Evolutionary conservation across 2,113 vertebrate genomes (phyloP), one percentile per base, ranked within the genome.

Genomic region (Percina caprodes): DNA sequence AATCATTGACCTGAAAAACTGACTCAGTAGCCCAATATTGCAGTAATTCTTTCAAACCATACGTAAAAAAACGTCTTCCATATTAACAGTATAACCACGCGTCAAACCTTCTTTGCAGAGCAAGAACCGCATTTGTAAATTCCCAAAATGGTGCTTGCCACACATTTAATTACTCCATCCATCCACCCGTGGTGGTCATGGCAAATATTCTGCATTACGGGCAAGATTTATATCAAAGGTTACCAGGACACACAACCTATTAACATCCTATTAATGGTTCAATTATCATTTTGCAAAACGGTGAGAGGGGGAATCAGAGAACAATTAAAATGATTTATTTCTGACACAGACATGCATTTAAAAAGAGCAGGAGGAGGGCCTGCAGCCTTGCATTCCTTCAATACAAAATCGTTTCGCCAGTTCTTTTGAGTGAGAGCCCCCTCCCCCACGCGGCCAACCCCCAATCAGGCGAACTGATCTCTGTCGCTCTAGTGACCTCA

Each of bases 141-240:
- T 58, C 81, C 81, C 70, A 52, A 84, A 92, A 89, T 80, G 81
- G 46, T 85, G 48, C 82, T 89, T 80, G 83, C 74, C 77, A 73
- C 52, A 63, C 81, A 86, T 87, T 92, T 92, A 92, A 94, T 93
- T 89, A 87, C 78, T 79, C 74, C 45, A 30, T 30, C 30, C 30
- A 30, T 30, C 80, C 79, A 91, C 90, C 91, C 85, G 86, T 80
- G 74, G 81, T 91, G 83, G 89, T 93, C 91, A 86, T 82, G 70
- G 85, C 83, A 79, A 91, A 89, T 88, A 84, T 88, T 86, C 78
- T 71, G 79, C 75, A 83, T 93, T 92, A 91, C 23, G 35, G 67
- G 35, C 21, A 3, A 92, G 88, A 95, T 94, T 94, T 93, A 95
- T 94, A 90, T 91, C 92, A 94, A 95, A 95, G 93, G 94, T 94